Evolutionary conservation across 1,140 invertebrate species (phyloP), one percentile per base, ranked within the genome.

Genomic region (Leguminivora glycinivorella): DNA sequence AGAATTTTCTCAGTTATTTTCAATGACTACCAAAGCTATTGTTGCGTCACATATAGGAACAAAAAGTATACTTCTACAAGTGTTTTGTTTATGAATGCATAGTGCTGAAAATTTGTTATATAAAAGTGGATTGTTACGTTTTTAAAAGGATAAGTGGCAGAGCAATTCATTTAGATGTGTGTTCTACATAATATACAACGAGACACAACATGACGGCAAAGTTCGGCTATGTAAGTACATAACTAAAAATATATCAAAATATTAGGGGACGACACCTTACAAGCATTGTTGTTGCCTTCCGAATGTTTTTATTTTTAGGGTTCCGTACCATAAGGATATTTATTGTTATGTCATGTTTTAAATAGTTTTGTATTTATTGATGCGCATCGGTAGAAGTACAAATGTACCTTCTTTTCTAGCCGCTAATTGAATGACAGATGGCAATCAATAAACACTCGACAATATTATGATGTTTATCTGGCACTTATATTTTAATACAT

Each of bases 201-300:
- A 86, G 85, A 90, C 90, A 89, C 91, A 92, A 92, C 92, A 92
- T 92, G 92, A 92, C 92, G 92, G 91, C 89, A 92, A 92, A 91
- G 88, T 89, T 92, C 86, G 90, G 92, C 91, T 92, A 92, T 92
- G 92, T 92, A 81, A 86, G 92, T 92, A 2, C 0, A 29, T n/a
- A n/a, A n/a, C n/a, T n/a, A n/a, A n/a, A n/a, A n/a, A n/a, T n/a
- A n/a, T n/a, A n/a, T n/a, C n/a, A n/a, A n/a, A n/a, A n/a, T n/a
- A n/a, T n/a, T n/a, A n/a, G n/a, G n/a, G n/a, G n/a, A n/a, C n/a
- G n/a, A n/a, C n/a, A n/a, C n/a, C n/a, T n/a, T n/a, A n/a, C n/a
- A n/a, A n/a, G n/a, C n/a, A n/a, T n/a, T n/a, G n/a, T n/a, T n/a
- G n/a, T n/a, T n/a, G n/a, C n/a, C n/a, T n/a, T n/a, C n/a, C 29